Evolutionary conservation across 1,140 invertebrate species (phyloP), one percentile per base, ranked within the genome.

Genomic region (Holotrichia oblita): DNA sequence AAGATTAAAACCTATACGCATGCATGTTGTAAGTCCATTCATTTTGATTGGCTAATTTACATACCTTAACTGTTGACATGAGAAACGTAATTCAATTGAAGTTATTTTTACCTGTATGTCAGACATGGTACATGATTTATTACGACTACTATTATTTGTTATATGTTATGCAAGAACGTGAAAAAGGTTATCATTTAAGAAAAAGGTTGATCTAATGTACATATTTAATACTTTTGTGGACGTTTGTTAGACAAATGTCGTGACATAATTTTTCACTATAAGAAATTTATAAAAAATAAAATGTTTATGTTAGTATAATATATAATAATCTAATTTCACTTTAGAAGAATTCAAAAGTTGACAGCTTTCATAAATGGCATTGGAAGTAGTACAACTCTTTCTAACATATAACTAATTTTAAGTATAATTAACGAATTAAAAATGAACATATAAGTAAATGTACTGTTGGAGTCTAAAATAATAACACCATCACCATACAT

Each of bases 51-150:
- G 61, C 61, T 69, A 69, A 69, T 69, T 69, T 69, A 27, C 61
- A 69, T 69, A 69, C 61, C 22, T 69, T 69, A 22, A 20, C 61
- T 34, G 61, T 34, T 69, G 22, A 69, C 27, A 34, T 22, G 61
- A 69, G 14, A 8, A 69, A 69, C 61, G 10, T 69, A 69, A 69
- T 69, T 69, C 61, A 69, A 69, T 69, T 69, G 61, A 69, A 69
- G 22, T 69, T 9, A 34, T 22, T 69, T 27, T 27, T 69, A 22
- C 20, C 12, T 27, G 61, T 69, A 69, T 69, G 61, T 34, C 61
- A 27, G 20, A 69, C 61, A 34, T 69, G 61, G 0, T 27, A 22
- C 61, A 69, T 20, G 61, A 69, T 69, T 69, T 69, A 69, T 69
- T 69, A 69, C 27, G 27, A 20, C 20, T 34, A 69, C 61, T 27